Base-by-base conservation (phyloP, 1,140 invertebrate genomes). In the Drosophila equinoxialis region DNA sequence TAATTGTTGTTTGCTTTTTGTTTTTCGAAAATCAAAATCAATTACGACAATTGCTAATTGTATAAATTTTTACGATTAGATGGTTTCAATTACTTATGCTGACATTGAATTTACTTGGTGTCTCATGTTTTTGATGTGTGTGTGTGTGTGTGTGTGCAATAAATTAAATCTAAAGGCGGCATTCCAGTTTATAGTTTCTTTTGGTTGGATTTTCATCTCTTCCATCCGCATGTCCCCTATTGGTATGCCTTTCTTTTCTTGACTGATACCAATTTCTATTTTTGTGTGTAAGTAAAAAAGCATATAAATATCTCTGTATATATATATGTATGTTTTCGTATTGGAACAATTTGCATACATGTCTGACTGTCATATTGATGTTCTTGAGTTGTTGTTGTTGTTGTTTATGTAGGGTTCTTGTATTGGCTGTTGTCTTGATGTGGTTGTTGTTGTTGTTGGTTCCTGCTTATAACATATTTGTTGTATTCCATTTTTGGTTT, bases 221-320 rank as follows among this genome's bases (percentile, higher is more conserved):
- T 10, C 7, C 7, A 23, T 14, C 3, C 7, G n/a, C 20, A 6
- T 30, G 30, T 30, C 20, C 1, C 23, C 2, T 48, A 1, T 51
- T 51, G 45, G 45, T 23, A 23, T 51, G 45, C 26, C 58, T 81
- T 83, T 80, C 51, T 76, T 71, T 63, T 41, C 37, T 84, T 67
- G 35, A 37, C 7, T 68, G 54, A 55, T 73, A 72, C 42, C 64
- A 77, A 54, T 73, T 73, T 62, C 35, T 61, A 33, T 51, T 37
- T 57, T 51, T 72, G 61, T 35, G 71, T 71, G 71, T 90, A 71
- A 77, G 77, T 81, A 86, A 89, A 91, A 92, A 92, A 92, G 89
- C 85, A 91, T 92, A 90, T 69, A 87, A 81, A 85, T 90, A 80
- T 84, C 79, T 51, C 7, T 51, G 20, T 51, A 51, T 51, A 74